Evolutionary conservation across 2,113 vertebrate species (phyloP).

Genomic region (Platysteira castanea): DNA sequence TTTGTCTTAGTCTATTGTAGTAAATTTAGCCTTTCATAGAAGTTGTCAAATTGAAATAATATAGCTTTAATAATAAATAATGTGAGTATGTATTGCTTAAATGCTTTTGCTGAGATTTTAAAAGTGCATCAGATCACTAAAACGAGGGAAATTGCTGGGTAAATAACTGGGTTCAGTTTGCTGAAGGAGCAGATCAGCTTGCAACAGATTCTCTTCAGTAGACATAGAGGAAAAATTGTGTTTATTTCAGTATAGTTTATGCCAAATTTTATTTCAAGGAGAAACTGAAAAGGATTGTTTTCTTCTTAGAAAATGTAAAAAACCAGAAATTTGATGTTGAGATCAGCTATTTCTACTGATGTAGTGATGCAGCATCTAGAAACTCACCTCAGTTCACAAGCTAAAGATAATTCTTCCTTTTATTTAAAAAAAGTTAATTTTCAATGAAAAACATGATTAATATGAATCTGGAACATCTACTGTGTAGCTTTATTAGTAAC

Average conservation of each 20-base stretch:
- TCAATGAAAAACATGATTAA: background rate
- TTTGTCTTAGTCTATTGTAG: background rate
- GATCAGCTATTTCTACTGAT: background rate
- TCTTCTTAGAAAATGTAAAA: background rate
- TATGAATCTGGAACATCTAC: background rate
- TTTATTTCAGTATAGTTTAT: background rate
- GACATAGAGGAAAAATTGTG: background rate
- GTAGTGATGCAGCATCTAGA: background rate
- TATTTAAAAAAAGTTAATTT: background rate
- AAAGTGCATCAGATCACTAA: background rate
- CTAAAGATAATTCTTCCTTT: background rate
- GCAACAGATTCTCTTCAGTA: background rate
- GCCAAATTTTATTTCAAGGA: background rate
- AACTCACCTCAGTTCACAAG: background rate
- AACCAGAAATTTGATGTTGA: background rate
- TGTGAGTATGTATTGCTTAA: background rate
- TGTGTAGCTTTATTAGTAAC: background rate
- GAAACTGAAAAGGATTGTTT: background rate
- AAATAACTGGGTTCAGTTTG: background rate
- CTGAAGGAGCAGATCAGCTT: background rate
- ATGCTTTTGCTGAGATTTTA: background rate
- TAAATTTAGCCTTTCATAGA: background rate
- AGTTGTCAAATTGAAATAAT: background rate
- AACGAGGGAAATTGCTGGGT: background rate
- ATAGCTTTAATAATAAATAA: background rate